Conservation (phyloP, 2,113 vertebrate genomes). For the Sylvia atricapilla region DNA sequence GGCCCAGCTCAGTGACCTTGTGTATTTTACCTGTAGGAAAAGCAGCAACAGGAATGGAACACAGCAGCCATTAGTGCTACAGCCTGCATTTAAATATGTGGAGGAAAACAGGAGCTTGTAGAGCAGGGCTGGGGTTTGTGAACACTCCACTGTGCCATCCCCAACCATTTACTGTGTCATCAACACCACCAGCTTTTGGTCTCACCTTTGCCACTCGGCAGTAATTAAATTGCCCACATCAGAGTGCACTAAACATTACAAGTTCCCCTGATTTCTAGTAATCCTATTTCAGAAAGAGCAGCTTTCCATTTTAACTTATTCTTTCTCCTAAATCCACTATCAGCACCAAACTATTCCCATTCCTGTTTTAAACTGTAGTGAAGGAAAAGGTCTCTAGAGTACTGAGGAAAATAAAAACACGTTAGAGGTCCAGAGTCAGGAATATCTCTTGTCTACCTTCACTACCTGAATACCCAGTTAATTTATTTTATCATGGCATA, state of each 20-base stretch:
- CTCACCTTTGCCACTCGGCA: background rate
- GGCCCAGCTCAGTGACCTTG: background rate
- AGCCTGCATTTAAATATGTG: background rate
- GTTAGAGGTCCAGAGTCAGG: background rate
- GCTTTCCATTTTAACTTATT: background rate
- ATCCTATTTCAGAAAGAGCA: background rate
- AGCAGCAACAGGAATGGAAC: background rate
- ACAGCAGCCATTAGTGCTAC: background rate
- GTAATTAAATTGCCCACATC: background rate
- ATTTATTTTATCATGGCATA: background rate
- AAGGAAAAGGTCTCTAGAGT: background rate
- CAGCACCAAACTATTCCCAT: background rate
- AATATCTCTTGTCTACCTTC: background rate
- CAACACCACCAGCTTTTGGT: background rate
- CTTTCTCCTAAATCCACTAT: background rate
- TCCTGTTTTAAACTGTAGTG: background rate
- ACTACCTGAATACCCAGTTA: background rate
- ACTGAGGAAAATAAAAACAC: background rate
- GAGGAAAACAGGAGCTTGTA: background rate
- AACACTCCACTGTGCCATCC: background rate
- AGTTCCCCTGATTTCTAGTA: background rate
- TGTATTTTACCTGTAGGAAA: conserved; percentile 26
- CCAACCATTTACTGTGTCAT: background rate
- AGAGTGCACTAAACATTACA: background rate
- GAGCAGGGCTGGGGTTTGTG: background rate